Percentiles rank a stretch among this genome's conserved stretches.
phyloP scores from a whole-genome alignment of 2,888 invertebrate genomes.

The Lepidonotus clava region DNA sequence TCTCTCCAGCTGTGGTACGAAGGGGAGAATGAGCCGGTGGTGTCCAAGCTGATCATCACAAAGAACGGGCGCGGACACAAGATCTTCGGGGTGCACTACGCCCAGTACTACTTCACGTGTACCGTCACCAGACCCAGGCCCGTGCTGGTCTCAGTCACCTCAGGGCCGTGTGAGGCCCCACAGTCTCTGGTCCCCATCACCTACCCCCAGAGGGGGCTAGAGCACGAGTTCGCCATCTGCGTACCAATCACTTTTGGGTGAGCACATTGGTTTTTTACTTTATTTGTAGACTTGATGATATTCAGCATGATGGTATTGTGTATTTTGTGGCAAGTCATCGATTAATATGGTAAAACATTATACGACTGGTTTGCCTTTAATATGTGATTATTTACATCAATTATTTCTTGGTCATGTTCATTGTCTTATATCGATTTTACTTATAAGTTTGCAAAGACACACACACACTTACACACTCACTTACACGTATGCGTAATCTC shows the following conservation, averaged over 20 bases:
- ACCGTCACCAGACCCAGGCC: constrained; percentile 24
- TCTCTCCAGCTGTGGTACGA: constrained; percentile 58
- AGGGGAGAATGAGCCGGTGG: constrained; percentile 44
- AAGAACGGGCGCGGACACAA: constrained; percentile 59
- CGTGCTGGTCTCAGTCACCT: constrained; percentile 54
- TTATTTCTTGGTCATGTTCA: too few relatives aligned
- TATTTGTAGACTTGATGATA: too few relatives aligned
- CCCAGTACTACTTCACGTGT: constrained; percentile 60
- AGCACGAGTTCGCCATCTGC: constrained; percentile 58
- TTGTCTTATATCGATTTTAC: too few relatives aligned
- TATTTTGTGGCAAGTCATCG: too few relatives aligned
- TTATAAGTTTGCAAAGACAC: too few relatives aligned
- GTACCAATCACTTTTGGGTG: constrained; percentile 59
- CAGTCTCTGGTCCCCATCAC: constrained; percentile 49
- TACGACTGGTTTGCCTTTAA: too few relatives aligned
- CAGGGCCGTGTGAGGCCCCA: constrained; percentile 33
- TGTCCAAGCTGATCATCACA: constrained; percentile 23
- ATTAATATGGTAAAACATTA: too few relatives aligned
- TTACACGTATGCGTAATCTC: too few relatives aligned
- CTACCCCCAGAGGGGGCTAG: neutral
- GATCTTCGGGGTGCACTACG: constrained; percentile 36
- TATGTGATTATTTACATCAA: too few relatives aligned
- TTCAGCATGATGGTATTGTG: too few relatives aligned
- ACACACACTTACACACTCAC: too few relatives aligned
- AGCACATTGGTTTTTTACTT: too few relatives aligned